Base-by-base conservation (phyloP, 2,113 vertebrate species). In the Thamnaconus septentrionalis region DNA sequence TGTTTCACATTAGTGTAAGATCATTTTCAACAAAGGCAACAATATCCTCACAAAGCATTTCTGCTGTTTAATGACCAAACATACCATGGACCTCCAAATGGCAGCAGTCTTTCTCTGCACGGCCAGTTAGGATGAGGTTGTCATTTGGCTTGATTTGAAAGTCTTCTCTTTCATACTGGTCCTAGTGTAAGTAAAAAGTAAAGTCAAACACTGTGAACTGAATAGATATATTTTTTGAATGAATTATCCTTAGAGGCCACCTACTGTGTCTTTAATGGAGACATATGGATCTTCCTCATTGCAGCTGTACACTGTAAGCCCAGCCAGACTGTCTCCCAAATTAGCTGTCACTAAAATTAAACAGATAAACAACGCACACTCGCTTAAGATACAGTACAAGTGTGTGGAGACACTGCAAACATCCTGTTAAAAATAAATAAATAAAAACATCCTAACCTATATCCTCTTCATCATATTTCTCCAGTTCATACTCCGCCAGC, bases 151-250 rank as follows among this genome's bases (percentile, higher is more conserved):
- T 98, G 75, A 99, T 94, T 72, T 95, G 78, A 69, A 98, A 99
- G 76, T 99, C 96, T 4, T 96, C 97, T 51, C 93, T 84, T 65
- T 99, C 97, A 53, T 99, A 98, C 3, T 98, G 96, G n/a, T 99
- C 97, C 97, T 99, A 59, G 40, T 73, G 39, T 5, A 5, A 12
- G n/a, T 6, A 56, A 46, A 11, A 12, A 6, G 40, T 3, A 7
- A 10, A 48, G 3, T n/a, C 8, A 18, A 11, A 7, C 12, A 31
- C 5, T 8, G 31, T 39, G 5, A 12, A 31, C 1, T 18, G 6
- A 8, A 8, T 54, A 4, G 1, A 9, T 7, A 51, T 4, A 43
- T 46, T 50, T 52, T 59, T 1, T 41, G 12, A 31, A 5, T 42
- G 3, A 40, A 0, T 3, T 10, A 6, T 60, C 46, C 9, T 47